phyloP scores from a whole-genome alignment of 2,797 vertebrate species.

The Oryzias sinensis region DNA sequence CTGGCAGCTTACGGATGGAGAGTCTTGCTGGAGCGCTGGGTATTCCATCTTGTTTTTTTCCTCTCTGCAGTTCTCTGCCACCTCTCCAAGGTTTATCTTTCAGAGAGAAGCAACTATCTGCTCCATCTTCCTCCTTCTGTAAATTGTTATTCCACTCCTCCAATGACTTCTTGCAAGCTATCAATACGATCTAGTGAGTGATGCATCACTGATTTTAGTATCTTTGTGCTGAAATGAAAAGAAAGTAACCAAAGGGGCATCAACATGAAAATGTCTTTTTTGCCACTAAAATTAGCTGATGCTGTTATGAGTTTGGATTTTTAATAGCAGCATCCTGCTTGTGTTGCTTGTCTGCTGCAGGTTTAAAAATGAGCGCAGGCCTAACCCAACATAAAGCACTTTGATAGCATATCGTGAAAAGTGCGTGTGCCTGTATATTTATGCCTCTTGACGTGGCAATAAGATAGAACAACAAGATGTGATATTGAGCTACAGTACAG shows the following conservation, averaged over 20 bases:
- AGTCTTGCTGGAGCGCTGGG: conserved; percentile 35
- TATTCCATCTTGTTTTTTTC: conserved; percentile 48
- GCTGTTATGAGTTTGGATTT: background rate
- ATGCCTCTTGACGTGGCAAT: background rate
- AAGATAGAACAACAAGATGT: background rate
- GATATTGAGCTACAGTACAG: background rate
- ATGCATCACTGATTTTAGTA: conserved; percentile 41
- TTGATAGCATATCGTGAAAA: background rate
- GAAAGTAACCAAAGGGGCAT: conserved; percentile 35
- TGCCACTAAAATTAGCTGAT: conserved; percentile 5
- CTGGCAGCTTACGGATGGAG: conserved; percentile 30
- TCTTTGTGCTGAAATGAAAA: conserved; percentile 38
- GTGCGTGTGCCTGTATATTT: background rate
- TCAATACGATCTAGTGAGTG: conserved; percentile 60
- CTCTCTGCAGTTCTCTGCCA: conserved; percentile 38
- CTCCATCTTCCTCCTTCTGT: conserved; percentile 60
- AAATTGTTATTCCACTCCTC: conserved; percentile 61
- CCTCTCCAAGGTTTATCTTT: conserved; percentile 48
- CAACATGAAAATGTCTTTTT: conserved; percentile 33
- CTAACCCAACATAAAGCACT: background rate
- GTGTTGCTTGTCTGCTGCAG: background rate
- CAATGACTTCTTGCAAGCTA: conserved; percentile 49
- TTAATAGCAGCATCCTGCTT: background rate
- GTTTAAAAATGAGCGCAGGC: background rate
- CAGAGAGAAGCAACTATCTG: conserved; percentile 52